phyloP scores from a whole-genome alignment of 2,888 invertebrate genomes.

The Plebejus argus region DNA sequence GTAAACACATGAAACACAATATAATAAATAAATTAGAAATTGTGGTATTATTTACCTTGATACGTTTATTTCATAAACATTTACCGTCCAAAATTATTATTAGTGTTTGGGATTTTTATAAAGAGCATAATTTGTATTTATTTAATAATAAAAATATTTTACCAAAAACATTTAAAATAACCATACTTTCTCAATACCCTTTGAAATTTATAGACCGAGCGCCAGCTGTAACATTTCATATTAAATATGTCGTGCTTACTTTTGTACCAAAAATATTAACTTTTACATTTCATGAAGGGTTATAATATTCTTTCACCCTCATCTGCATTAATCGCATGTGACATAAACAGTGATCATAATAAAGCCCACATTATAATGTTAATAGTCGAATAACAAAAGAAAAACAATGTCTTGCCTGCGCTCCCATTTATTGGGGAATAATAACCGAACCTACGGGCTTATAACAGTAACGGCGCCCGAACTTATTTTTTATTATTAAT shows the following conservation, averaged over 20 bases:
- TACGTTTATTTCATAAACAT: too few relatives aligned
- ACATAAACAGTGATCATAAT: slow-evolving; percentile 40
- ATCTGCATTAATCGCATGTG: background rate
- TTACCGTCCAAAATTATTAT: too few relatives aligned
- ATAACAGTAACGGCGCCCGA: slow-evolving; percentile 62
- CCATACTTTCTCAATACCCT: background rate
- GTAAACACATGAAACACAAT: too few relatives aligned
- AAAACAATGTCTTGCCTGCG: slow-evolving; percentile 67
- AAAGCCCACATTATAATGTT: slow-evolving; percentile 60
- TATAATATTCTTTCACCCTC: slow-evolving; percentile 21
- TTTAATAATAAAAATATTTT: background rate
- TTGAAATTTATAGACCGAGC: background rate
- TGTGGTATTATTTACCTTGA: too few relatives aligned
- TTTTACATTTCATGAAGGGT: background rate
- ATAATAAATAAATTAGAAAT: too few relatives aligned
- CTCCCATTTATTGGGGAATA: slow-evolving; percentile 60
- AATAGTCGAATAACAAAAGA: slow-evolving; percentile 51
- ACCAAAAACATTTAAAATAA: background rate
- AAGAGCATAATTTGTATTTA: too few relatives aligned
- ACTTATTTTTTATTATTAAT: slow-evolving; percentile 77
- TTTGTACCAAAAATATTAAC: background rate
- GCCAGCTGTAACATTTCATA: background rate
- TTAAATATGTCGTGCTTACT: background rate
- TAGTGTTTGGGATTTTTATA: too few relatives aligned
- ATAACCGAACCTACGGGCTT: slow-evolving; percentile 59